A percentile compares a stretch with the other conserved stretches of the same genome.
These are phyloP conservation scores for Gambusia yucatana DNA, from an alignment of 2,797 vertebrate species.

Conservation along the genomic window DNA sequence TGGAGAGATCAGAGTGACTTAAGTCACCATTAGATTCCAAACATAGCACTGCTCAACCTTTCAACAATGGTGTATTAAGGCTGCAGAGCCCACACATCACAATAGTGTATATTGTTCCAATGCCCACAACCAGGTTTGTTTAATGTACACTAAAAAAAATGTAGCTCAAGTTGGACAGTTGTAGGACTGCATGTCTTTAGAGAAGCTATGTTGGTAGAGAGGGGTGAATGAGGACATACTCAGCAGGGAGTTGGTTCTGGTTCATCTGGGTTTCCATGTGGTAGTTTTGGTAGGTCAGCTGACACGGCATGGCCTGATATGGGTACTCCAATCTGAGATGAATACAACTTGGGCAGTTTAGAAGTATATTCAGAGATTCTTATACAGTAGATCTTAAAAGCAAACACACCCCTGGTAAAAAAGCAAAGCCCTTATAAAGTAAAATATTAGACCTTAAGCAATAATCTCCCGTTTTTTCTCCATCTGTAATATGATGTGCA, in stretches of 20 bases:
- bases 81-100: not conserved
- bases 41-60: not conserved
- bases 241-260: slow-evolving; percentile 38
- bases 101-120: not conserved
- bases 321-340: slow-evolving; percentile 31
- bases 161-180: not conserved
- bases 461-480: not conserved
- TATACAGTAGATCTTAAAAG: not conserved
- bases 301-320: slow-evolving; percentile 30
- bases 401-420: not conserved
- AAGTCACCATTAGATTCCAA: not conserved
- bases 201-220: not conserved
- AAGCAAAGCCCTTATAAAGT: not conserved
- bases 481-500: not conserved
- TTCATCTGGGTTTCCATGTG: slow-evolving; percentile 32
- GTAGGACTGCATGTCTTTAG: not conserved
- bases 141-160: not conserved
- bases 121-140: too few species aligned
- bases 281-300: slow-evolving; percentile 39
- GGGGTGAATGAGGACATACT: slow-evolving; percentile 25
- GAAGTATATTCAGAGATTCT: not conserved
- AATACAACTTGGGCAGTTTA: not conserved
- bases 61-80: not conserved
- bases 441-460: not conserved
- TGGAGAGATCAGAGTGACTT: slow-evolving; percentile 23